phyloP scores from a whole-genome alignment of 2,113 vertebrate species.

The Piprites chloris region DNA sequence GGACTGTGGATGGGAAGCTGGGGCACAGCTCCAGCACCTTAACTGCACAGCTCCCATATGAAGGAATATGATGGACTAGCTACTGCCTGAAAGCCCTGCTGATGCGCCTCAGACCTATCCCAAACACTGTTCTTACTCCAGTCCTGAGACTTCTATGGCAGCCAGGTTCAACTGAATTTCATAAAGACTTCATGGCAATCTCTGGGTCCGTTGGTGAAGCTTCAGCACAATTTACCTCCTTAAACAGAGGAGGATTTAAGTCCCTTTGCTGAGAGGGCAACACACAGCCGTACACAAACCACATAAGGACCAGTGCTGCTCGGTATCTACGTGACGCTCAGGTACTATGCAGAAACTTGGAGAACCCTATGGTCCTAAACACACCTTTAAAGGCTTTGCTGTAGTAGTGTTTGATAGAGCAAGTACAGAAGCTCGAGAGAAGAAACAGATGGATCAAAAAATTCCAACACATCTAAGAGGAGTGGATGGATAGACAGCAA shows the following conservation, averaged over 20 bases:
- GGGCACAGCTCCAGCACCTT: neutral
- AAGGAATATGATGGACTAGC: neutral
- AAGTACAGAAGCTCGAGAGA: neutral
- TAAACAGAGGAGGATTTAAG: neutral
- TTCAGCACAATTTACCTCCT: neutral
- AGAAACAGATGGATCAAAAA: neutral
- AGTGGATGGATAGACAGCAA: neutral
- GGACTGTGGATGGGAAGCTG: neutral
- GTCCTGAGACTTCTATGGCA: neutral
- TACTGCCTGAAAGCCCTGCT: neutral
- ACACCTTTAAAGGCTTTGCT: neutral
- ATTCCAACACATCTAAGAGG: neutral
- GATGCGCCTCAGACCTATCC: neutral
- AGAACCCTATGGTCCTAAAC: neutral
- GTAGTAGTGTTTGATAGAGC: neutral
- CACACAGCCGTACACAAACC: fast-evolving
- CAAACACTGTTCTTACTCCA: neutral
- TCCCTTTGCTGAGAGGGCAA: neutral
- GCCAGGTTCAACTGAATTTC: neutral
- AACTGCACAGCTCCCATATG: neutral
- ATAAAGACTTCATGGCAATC: neutral
- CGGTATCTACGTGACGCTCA: neutral
- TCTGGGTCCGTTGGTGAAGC: neutral
- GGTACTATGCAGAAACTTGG: neutral
- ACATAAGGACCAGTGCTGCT: neutral